Base-by-base conservation (phyloP, 2,113 vertebrate genomes). In the Rhinolophus sinicus region DNA sequence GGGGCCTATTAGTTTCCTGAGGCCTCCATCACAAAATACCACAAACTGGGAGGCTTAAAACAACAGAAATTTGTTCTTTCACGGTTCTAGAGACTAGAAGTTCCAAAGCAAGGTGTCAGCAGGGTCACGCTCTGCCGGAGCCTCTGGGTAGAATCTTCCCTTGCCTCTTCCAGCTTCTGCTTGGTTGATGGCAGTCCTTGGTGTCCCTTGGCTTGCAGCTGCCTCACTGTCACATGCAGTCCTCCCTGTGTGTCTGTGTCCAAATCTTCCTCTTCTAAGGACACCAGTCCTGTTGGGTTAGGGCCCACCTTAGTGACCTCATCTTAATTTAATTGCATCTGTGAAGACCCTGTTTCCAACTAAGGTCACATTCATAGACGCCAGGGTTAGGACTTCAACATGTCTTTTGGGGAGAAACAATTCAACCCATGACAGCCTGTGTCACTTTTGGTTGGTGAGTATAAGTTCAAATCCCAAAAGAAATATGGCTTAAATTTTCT, bases 181-280 rank as follows among this genome's bases (percentile, higher is more conserved):
- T 44, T 0, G 6, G 15, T 6, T n/a, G 26, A 16, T 2, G 6
- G 19, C 1, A 2, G 0, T 33, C 33, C 8, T 38, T 14, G 11
- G 38, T 0, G 14, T 14, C 10, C 24, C 35, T 76, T 8, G 15
- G 1, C 50, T 67, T 13, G 11, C 14, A 30, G 40, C 70, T 13
- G 0, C 0, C 2, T 56, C 56, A 3, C 13, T 19, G 5, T 56
- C 64, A 14, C 4, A 0, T 11, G 1, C 2, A 16, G 7, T n/a
- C 35, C n/a, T 28, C 38, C 3, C 16, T 26, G 6, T 33, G 9
- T 9, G 4, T 60, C 8, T 89, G 38, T 28, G 16, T 69, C 40
- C 35, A 38, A 1, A 64, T 50, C 22, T 67, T 58, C 56, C 52
- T 75, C 26, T 26, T 40, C 60, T 50, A 22, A 56, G 56, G 70